Percentiles rank a stretch among this genome's conserved stretches.
These are phyloP conservation scores for Burhinus bistriatus DNA, from an alignment of 2,113 vertebrate genomes.

Conservation along the genomic window DNA sequence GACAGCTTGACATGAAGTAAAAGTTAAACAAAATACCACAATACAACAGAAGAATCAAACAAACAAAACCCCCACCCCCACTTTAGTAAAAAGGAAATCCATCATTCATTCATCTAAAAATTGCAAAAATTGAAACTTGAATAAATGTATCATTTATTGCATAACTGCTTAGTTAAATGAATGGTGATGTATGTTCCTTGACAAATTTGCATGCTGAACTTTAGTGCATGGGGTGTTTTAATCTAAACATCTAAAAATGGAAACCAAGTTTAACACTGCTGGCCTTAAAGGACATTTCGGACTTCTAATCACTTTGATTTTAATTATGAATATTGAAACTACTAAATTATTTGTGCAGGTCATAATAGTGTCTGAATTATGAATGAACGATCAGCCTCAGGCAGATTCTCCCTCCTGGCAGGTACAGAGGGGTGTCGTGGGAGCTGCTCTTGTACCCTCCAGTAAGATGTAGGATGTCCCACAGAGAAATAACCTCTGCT, in stretches of 20 bases:
- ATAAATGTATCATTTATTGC: not conserved
- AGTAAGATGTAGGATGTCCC: not conserved
- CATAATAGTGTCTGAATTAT: not conserved
- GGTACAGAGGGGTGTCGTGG: not conserved
- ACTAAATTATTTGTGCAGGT: not conserved
- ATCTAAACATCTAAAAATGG: not conserved
- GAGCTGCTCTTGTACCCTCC: not conserved
- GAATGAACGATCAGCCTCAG: not conserved
- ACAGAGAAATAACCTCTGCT: too few relatives aligned
- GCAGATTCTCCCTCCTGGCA: not conserved
- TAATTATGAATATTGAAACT: not conserved
- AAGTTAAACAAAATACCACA: not conserved
- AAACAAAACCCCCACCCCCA: fast-evolving
- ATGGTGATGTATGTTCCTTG: not conserved
- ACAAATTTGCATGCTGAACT: not conserved
- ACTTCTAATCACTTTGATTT: not conserved
- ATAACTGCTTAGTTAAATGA: not conserved
- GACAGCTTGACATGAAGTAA: not conserved
- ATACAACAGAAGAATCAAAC: not conserved
- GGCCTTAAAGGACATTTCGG: not conserved
- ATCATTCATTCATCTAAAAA: not conserved
- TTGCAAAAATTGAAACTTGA: not conserved
- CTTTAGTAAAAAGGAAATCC: not conserved
- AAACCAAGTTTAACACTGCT: not conserved
- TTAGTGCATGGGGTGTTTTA: not conserved